Conservation (phyloP, 2,113 vertebrate species). For the Mesocricetus auratus region DNA sequence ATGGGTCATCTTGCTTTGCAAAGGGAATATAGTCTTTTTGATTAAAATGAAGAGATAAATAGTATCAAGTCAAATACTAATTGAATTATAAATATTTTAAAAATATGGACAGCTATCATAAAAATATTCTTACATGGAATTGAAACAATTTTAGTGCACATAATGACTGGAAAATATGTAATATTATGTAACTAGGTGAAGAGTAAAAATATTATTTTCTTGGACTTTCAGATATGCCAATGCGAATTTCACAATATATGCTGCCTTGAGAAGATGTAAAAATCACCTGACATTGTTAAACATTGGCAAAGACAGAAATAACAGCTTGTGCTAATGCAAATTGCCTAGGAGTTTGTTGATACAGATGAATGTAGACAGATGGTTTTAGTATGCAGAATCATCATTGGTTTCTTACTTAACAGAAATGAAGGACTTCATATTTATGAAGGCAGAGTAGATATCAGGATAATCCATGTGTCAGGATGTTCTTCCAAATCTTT, state of each 20-base stretch:
- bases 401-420: slow-evolving; percentile 82
- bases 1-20: neutral
- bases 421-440: slow-evolving; percentile 67
- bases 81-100: slow-evolving; percentile 66
- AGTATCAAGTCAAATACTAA: slow-evolving; percentile 28
- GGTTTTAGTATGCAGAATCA: slow-evolving; percentile 79
- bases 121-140: slow-evolving; percentile 30
- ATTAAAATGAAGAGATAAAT: slow-evolving; percentile 20
- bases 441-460: slow-evolving; percentile 62
- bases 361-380: slow-evolving; percentile 85
- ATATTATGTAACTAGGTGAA: neutral
- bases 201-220: slow-evolving; percentile 59
- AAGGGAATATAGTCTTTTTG: neutral
- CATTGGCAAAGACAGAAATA: slow-evolving; percentile 78
- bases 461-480: slow-evolving; percentile 52
- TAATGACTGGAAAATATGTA: neutral
- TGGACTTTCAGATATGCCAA: slow-evolving; percentile 20
- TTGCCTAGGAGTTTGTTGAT: slow-evolving; percentile 74
- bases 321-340: slow-evolving; percentile 84
- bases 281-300: slow-evolving; percentile 76
- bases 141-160: slow-evolving; percentile 15
- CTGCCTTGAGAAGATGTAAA: slow-evolving; percentile 70
- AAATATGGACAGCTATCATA: slow-evolving; percentile 14
- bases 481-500: neutral
- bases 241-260: slow-evolving; percentile 48